Evolutionary conservation across 2,113 vertebrate genomes (phyloP).

Genomic region (Pangasianodon gigas): DNA sequence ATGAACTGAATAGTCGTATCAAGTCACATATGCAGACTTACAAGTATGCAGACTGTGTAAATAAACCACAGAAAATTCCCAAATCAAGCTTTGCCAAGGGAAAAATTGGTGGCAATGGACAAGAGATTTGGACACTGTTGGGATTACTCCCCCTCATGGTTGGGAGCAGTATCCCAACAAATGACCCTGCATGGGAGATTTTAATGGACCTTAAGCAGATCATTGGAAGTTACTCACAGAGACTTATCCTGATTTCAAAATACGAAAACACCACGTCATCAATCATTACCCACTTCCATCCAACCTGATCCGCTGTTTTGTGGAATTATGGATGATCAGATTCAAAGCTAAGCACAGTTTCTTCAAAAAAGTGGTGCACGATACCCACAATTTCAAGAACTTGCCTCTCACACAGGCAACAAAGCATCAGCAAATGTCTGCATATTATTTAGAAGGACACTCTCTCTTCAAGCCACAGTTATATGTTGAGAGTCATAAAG

Average conservation of each 20-base stretch:
- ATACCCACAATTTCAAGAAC: slow-evolving; percentile 36
- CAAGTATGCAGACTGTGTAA: no score
- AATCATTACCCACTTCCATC: slow-evolving; percentile 27
- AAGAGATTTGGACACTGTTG: no score
- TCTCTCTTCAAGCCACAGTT: no score
- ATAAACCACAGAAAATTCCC: no score
- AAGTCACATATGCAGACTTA: no score
- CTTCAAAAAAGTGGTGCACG: slow-evolving; percentile 37
- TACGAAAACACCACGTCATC: slow-evolving; percentile 33
- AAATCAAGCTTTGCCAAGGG: no score
- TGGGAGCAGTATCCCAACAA: no score
- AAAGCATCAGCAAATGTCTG: slow-evolving; percentile 9
- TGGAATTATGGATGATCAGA: slow-evolving; percentile 17
- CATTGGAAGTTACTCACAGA: slow-evolving; percentile 30
- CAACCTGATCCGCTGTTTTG: slow-evolving; percentile 22
- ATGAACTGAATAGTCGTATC: no score
- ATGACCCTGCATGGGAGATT: no score
- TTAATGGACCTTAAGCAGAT: not conserved
- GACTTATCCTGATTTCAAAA: slow-evolving; percentile 23
- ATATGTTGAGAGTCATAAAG: not conserved
- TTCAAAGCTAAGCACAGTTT: slow-evolving; percentile 27
- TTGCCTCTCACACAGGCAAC: not conserved
- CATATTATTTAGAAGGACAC: no score
- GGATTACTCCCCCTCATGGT: no score
- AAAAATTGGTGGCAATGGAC: no score